phyloP scores from a whole-genome alignment of 1,140 invertebrate genomes.

The Agraylea sexmaculata region DNA sequence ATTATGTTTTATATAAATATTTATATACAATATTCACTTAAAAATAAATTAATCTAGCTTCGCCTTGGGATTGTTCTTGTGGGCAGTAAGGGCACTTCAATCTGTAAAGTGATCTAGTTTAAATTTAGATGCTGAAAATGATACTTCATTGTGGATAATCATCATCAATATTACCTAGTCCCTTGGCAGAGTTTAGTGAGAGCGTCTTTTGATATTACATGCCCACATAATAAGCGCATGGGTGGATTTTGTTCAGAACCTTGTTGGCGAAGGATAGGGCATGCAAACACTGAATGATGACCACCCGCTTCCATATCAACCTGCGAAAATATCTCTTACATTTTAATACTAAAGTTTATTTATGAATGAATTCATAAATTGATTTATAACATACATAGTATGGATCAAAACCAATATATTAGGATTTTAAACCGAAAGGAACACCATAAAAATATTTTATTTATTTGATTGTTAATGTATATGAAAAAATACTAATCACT shows the following conservation, averaged over 20 bases:
- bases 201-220: conserved; percentile 96
- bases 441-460: too few species aligned
- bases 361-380: too few species aligned
- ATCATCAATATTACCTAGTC: conserved; percentile 77
- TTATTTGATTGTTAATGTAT: too few species aligned
- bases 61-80: conserved; percentile 85
- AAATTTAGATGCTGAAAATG: too few species aligned
- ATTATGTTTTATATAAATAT: neutral
- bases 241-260: conserved; percentile 94
- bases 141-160: conserved; percentile 19
- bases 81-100: conserved; percentile 98
- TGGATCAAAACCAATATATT: too few species aligned
- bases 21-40: conserved; percentile 32
- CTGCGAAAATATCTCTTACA: too few species aligned
- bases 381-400: too few species aligned
- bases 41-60: conserved; percentile 87
- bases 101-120: too few species aligned
- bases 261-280: conserved; percentile 94
- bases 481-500: too few species aligned
- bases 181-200: conserved; percentile 87
- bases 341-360: too few species aligned
- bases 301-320: conserved; percentile 57
- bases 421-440: too few species aligned
- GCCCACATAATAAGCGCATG: conserved; percentile 92
- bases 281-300: conserved; percentile 97